Conservation (phyloP, 2,113 vertebrate genomes). For the Felis chaus region DNA sequence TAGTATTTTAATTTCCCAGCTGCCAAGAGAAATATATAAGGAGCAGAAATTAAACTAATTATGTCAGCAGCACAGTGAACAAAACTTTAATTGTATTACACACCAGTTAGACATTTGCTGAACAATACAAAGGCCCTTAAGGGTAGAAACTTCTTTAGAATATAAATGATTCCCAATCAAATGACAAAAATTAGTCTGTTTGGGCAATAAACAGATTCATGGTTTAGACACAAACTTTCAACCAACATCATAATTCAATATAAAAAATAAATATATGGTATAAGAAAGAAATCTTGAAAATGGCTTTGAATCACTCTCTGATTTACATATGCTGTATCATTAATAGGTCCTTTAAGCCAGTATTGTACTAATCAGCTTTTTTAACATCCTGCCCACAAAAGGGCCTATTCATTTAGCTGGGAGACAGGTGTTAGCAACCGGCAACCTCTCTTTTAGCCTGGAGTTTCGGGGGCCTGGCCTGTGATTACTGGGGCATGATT, state of each 20-base stretch:
- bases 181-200: constrained; percentile 67
- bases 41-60: constrained; percentile 79
- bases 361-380: constrained; percentile 60
- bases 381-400: constrained; percentile 66
- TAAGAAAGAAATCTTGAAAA: constrained; percentile 40
- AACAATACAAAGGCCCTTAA: constrained; percentile 72
- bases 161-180: constrained; percentile 74
- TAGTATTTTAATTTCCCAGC: constrained; percentile 78
- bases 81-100: constrained; percentile 80
- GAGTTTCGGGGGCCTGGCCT: background rate
- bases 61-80: constrained; percentile 72
- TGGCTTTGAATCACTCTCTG: constrained; percentile 15
- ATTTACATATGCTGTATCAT: constrained; percentile 63
- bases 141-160: constrained; percentile 66
- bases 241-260: constrained; percentile 22
- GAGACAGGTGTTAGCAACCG: constrained; percentile 73
- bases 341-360: constrained; percentile 54
- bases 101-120: constrained; percentile 60
- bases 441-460: constrained; percentile 35
- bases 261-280: constrained; percentile 14
- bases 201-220: constrained; percentile 47
- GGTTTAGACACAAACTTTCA: constrained; percentile 51
- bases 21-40: constrained; percentile 76
- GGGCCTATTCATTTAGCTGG: constrained; percentile 64
- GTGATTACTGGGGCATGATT: background rate